Percentiles rank a stretch among this genome's conserved stretches.
Evolutionary conservation across 2,113 vertebrate species (phyloP).

Genomic region (Gadus macrocephalus): DNA sequence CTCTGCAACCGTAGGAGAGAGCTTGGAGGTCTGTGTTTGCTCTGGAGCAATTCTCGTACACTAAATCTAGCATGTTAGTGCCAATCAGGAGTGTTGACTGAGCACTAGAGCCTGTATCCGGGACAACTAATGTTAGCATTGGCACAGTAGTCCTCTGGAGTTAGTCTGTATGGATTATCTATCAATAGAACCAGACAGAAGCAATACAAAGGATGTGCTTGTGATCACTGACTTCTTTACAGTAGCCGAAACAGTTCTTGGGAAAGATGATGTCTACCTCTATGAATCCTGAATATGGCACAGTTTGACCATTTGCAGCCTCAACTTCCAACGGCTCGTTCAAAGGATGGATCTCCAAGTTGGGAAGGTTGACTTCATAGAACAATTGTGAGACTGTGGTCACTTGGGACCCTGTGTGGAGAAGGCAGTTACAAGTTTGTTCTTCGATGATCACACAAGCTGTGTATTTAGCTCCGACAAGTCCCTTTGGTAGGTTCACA

Average conservation of each 20-base stretch:
- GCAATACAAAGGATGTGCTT: no score
- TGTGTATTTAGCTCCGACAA: slow-evolving; percentile 14
- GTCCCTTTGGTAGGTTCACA: not conserved
- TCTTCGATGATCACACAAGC: no score
- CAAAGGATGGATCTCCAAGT: slow-evolving; percentile 1
- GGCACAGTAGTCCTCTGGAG: not conserved
- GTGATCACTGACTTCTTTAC: no score
- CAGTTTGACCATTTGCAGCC: slow-evolving; percentile 3
- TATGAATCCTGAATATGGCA: slow-evolving; percentile 12
- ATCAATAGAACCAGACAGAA: no score
- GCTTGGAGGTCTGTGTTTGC: not conserved
- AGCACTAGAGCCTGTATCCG: not conserved
- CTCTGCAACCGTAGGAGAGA: slow-evolving; percentile 9
- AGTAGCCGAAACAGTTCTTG: no score
- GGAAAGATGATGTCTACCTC: no score
- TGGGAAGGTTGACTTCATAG: not conserved
- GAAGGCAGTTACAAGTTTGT: no score
- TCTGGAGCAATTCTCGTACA: slow-evolving; percentile 9
- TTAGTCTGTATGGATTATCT: no score
- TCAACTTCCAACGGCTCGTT: slow-evolving; percentile 8
- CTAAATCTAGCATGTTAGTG: slow-evolving; percentile 11
- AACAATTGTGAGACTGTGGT: not conserved
- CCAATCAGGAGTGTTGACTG: slow-evolving; percentile 12
- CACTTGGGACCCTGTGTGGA: no score
- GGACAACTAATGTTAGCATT: slow-evolving; percentile 13